Evolutionary conservation across 1,140 invertebrate genomes (phyloP).

Genomic region (Delia radicum): DNA sequence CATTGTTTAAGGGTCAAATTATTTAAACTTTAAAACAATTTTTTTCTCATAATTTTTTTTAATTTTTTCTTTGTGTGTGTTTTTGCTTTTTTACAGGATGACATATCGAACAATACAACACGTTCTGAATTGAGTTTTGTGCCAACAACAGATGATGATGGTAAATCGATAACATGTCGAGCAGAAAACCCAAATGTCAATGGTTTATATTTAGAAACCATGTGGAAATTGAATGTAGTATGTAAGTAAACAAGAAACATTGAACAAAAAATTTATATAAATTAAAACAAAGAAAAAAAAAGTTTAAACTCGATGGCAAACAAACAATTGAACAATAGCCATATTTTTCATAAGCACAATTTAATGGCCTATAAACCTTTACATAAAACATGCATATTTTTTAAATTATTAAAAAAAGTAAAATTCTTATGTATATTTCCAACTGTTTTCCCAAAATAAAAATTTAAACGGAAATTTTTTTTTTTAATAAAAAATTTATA

Average conservation of each 20-base stretch:
- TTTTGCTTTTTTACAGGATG: constrained; percentile 64
- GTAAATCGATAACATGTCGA: constrained; percentile 80
- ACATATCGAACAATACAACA: constrained; percentile 75
- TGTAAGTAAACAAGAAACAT: constrained; percentile 12
- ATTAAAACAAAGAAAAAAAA: neutral
- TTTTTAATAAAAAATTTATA: neutral
- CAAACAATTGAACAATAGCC: neutral
- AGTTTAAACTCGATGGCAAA: neutral
- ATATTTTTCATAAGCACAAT: constrained; percentile 1
- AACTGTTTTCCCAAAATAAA: neutral
- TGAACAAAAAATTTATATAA: too few relatives aligned
- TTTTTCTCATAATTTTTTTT: neutral
- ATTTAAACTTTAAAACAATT: neutral
- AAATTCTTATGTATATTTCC: neutral
- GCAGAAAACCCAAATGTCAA: constrained; percentile 85
- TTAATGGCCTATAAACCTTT: neutral
- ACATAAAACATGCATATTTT: neutral
- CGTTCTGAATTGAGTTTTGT: constrained; percentile 82
- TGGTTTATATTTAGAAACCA: constrained; percentile 75
- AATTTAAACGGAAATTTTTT: neutral
- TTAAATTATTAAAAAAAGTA: neutral
- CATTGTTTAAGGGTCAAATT: neutral
- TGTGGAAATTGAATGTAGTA: constrained; percentile 74
- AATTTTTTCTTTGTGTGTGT: neutral
- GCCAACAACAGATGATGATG: constrained; percentile 81